phyloP scores from a whole-genome alignment of 2,888 invertebrate genomes.

The Escarpia spicata region DNA sequence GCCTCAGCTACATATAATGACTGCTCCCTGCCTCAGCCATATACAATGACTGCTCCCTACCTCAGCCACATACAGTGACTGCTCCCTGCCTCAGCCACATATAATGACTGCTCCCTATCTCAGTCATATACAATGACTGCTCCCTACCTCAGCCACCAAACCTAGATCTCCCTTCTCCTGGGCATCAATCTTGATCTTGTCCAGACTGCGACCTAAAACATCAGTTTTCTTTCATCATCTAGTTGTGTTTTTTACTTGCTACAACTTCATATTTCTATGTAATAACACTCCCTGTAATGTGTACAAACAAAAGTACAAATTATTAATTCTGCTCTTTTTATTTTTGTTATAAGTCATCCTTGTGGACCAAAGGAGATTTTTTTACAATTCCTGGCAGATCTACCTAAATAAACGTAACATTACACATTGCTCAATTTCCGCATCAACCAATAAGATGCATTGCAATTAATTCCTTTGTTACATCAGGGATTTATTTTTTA shows the following conservation, averaged over 20 bases:
- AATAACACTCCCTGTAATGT: background rate
- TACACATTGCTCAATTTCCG: no score
- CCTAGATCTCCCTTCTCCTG: constrained; percentile 87
- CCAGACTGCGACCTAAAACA: constrained; percentile 73
- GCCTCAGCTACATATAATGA: constrained; percentile 78
- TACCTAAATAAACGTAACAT: no score
- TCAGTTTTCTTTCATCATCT: background rate
- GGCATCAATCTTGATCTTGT: constrained; percentile 81
- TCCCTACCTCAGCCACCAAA: constrained; percentile 80
- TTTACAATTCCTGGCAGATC: no score
- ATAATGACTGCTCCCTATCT: no score
- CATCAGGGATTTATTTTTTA: no score
- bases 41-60: background rate
- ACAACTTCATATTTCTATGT: background rate
- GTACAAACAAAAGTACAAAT: background rate
- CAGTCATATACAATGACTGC: background rate
- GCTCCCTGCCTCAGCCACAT: constrained; percentile 78
- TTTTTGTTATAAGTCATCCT: no score
- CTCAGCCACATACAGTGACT: background rate
- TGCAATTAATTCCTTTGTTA: no score
- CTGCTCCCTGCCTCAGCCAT: no score
- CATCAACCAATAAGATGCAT: no score
- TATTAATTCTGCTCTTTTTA: no score
- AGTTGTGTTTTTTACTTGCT: background rate
- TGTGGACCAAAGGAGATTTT: no score